Conservation (phyloP, 1,140 invertebrate genomes). For the Eupristina koningsbergeri region DNA sequence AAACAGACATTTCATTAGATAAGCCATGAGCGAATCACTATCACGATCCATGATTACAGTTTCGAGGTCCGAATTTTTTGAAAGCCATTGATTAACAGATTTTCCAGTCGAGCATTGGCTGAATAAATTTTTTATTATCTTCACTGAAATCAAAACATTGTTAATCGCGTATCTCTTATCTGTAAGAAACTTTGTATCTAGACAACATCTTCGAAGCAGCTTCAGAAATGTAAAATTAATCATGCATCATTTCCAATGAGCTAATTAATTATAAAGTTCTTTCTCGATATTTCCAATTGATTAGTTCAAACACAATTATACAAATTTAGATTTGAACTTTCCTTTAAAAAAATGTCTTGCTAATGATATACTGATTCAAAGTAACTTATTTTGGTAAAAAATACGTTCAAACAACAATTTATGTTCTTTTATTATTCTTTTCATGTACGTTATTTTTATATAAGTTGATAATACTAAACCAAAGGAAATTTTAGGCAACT, state of each 20-base stretch:
- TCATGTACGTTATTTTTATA: too few relatives aligned
- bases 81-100: conserved; percentile 45
- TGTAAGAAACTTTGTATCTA: background rate
- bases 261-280: background rate
- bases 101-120: background rate
- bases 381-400: too few relatives aligned
- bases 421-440: too few relatives aligned
- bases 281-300: background rate
- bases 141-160: background rate
- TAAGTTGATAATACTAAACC: too few relatives aligned
- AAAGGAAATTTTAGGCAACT: too few relatives aligned
- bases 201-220: background rate
- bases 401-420: too few relatives aligned
- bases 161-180: background rate
- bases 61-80: conserved; percentile 15
- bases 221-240: background rate
- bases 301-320: too few relatives aligned
- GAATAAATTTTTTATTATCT: conserved; percentile 38
- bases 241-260: background rate
- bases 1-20: conserved; percentile 31
- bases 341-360: too few relatives aligned
- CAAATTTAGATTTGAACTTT: too few relatives aligned
- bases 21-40: conserved; percentile 25
- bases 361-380: too few relatives aligned
- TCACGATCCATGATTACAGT: conserved; percentile 37